Percentiles rank a stretch among this genome's conserved stretches.
Conservation (phyloP, 1,140 invertebrate genomes). For the Acromyrmex echinatior region DNA sequence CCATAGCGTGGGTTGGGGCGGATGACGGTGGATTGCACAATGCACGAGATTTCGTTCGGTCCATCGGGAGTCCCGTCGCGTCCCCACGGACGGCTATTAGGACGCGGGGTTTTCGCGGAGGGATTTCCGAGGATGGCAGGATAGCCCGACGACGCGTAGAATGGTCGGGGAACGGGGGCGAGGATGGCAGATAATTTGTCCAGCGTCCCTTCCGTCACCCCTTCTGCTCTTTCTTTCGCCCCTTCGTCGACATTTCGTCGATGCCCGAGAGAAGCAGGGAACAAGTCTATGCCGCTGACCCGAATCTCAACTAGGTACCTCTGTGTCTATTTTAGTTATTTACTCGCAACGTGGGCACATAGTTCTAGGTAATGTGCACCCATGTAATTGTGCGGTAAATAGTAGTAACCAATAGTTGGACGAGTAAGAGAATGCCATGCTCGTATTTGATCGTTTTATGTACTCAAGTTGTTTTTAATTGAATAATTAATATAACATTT, state of each 20-base stretch:
- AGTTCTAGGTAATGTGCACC: slow-evolving; percentile 1
- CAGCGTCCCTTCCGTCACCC: slow-evolving; percentile 67
- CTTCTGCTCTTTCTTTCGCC: slow-evolving; percentile 37
- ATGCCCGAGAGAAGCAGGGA: slow-evolving; percentile 35
- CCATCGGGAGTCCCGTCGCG: slow-evolving; percentile 80
- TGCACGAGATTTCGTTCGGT: slow-evolving; percentile 81
- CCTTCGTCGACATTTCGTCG: slow-evolving; percentile 47
- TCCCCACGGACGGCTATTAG: slow-evolving; percentile 81
- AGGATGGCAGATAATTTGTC: slow-evolving; percentile 83
- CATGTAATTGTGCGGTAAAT: slow-evolving; percentile 11
- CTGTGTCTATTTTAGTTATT: slow-evolving; percentile 72
- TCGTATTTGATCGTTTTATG: neutral
- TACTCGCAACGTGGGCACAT: neutral
- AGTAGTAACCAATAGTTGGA: neutral
- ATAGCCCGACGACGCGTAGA: slow-evolving; percentile 65
- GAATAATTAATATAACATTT: slow-evolving; percentile 8
- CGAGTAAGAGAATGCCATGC: neutral
- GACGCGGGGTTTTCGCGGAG: slow-evolving; percentile 64
- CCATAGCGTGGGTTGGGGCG: neutral
- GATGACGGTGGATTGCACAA: slow-evolving; percentile 73
- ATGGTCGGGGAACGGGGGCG: slow-evolving; percentile 63
- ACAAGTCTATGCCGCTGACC: slow-evolving; percentile 78
- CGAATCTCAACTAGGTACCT: slow-evolving; percentile 83
- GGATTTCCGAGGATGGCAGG: slow-evolving; percentile 66
- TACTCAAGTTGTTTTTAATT: neutral